Base-by-base conservation (phyloP, 2,888 invertebrate species). In the Andrena camellia region DNA sequence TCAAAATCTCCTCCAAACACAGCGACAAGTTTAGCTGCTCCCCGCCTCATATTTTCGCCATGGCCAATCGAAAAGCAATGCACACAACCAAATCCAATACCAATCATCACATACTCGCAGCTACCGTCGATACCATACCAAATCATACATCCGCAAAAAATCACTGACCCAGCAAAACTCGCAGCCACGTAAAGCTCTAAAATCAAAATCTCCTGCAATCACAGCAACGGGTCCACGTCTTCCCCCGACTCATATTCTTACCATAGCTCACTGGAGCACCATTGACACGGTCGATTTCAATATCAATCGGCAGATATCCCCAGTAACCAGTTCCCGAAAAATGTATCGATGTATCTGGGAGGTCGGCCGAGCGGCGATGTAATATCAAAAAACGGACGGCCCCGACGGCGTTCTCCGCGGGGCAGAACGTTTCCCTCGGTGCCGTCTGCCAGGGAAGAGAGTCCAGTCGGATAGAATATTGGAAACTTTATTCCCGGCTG, bases 401-500 rank as follows among this genome's bases (percentile, higher is more conserved):
- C 72, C 68, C 54, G 62, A 59, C 5, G 67, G 67, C 63, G 77
- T 84, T 84, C 76, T 31, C 42, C 13, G 0, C 81, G 62, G 62
- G 54, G 50, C 66, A 29, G 74, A 72, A 69, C 57, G 42, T 42
- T 76, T 75, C 72, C 33, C 42, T 67, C 57, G 54, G 74, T 64
- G 72, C 57, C 81, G 83, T 78, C 74, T 77, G 82, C 67, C 74
- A 23, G 66, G 60, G 57, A 70, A 63, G 78, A 50, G 70, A 80
- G 86, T 72, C 80, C 81, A 67, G 70, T 62, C 85, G 76, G 75
- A 81, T 84, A 85, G 89, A 88, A 90, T 90, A 90, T 90, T 90
- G 91, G 90, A 91, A 90, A 90, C 89, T 90, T 90, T 90, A 90
- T 90, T 88, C 88, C 81, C 68, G 79, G 73, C 73, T 82, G 79